Evolutionary conservation across 2,797 vertebrate species (phyloP).

Genomic region (Threskiornis aethiopicus): DNA sequence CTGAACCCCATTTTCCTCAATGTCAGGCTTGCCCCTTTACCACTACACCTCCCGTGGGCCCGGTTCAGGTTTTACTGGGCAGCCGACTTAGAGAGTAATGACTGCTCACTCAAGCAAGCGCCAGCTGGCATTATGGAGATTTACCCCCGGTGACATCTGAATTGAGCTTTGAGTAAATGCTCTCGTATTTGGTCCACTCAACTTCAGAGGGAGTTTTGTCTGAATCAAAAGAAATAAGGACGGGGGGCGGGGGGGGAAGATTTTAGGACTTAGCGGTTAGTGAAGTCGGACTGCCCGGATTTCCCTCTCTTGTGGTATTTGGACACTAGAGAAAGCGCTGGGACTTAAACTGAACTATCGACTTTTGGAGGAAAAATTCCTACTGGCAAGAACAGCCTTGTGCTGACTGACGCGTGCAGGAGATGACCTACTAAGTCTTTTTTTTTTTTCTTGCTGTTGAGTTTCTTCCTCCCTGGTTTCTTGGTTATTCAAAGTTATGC

Average conservation of each 20-base stretch:
- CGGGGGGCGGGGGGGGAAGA: not conserved
- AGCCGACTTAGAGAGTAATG: not conserved
- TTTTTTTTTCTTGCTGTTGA: not conserved
- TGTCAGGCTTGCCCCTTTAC: not conserved
- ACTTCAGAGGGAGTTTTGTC: conserved; percentile 25
- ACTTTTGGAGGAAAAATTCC: not conserved
- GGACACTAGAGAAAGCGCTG: not conserved
- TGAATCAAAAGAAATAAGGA: conserved; percentile 11
- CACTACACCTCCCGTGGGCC: not conserved
- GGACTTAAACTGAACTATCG: not conserved
- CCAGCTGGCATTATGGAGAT: conserved; percentile 33
- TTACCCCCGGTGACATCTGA: conserved; percentile 44
- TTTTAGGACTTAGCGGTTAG: not conserved
- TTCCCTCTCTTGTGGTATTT: conserved; percentile 11
- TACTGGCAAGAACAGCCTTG: not conserved
- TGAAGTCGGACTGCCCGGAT: not conserved
- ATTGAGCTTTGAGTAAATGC: conserved; percentile 42
- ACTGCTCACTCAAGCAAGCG: conserved; percentile 36
- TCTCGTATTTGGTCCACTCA: not conserved
- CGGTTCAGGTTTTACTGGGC: not conserved
- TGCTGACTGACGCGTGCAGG: not conserved
- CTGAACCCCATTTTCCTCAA: not conserved
- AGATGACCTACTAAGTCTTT: not conserved
- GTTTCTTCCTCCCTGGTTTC: not conserved
- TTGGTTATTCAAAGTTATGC: not conserved